Conservation (phyloP, 2,888 invertebrate species). For the Temnothorax rugatulus region DNA sequence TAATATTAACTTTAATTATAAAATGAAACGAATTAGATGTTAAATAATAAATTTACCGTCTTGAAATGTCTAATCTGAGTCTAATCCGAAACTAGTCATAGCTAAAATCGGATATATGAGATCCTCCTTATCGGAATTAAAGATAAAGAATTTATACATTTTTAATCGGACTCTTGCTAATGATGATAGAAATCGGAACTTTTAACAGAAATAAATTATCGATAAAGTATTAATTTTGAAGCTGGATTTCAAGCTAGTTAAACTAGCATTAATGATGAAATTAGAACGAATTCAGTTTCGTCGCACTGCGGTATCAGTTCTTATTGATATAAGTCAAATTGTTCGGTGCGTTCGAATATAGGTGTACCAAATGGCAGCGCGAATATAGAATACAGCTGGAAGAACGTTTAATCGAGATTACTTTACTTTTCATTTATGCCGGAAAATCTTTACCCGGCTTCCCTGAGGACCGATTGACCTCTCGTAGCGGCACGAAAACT, state of each 20-base stretch:
- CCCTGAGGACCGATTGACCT: constrained; percentile 55
- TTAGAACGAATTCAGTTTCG: not conserved
- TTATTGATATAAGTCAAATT: constrained; percentile 12
- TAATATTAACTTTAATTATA: not conserved
- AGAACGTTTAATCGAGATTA: constrained; percentile 45
- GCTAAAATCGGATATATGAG: not conserved
- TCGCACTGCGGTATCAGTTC: not conserved
- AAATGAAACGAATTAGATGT: not conserved
- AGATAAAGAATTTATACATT: not conserved
- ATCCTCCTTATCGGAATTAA: not conserved
- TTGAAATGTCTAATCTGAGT: not conserved
- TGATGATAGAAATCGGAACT: not conserved
- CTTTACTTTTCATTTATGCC: constrained; percentile 54
- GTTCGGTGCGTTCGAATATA: not conserved
- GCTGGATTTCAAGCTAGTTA: not conserved
- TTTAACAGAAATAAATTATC: not conserved
- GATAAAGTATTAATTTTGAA: not conserved
- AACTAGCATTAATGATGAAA: not conserved
- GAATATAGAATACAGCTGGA: not conserved
- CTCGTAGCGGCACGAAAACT: constrained; percentile 55
- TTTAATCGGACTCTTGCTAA: not conserved
- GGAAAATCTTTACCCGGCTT: constrained; percentile 45
- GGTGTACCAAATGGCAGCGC: not conserved
- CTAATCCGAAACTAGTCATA: not conserved
- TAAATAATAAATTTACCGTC: not conserved